Evolutionary conservation across 2,888 invertebrate genomes (phyloP).

Genomic region (Ecliptopera silaceata): DNA sequence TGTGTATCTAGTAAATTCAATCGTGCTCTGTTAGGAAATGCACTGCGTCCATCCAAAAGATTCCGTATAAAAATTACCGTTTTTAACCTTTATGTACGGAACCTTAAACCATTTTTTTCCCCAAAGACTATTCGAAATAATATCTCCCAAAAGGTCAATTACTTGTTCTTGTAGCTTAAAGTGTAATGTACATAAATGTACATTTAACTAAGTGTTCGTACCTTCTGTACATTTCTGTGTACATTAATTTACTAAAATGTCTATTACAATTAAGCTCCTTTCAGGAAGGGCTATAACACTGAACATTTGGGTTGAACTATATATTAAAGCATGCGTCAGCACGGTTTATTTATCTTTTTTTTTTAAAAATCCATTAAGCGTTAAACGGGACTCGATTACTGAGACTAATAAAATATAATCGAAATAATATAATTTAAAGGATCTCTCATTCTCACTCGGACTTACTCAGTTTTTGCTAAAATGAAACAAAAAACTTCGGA

Average conservation of each 20-base stretch:
- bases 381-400: too few species aligned
- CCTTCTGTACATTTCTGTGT: conserved; percentile 13
- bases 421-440: too few species aligned
- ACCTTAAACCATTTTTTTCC: background rate
- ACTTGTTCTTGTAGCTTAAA: background rate
- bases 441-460: too few species aligned
- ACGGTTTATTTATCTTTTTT: too few species aligned
- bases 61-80: background rate
- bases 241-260: conserved; percentile 36
- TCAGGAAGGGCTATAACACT: conserved; percentile 26
- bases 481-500: too few species aligned
- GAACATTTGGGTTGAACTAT: conserved; percentile 2
- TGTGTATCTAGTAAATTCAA: too few species aligned
- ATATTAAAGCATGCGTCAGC: conserved; percentile 3
- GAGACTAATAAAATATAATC: too few species aligned
- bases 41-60: too few species aligned
- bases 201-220: conserved; percentile 18
- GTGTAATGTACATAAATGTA: conserved; percentile 7
- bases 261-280: conserved; percentile 36
- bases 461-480: too few species aligned
- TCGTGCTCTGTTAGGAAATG: too few species aligned
- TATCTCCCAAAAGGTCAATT: background rate
- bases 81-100: background rate
- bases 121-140: background rate
- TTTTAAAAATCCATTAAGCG: too few species aligned